Evolutionary conservation across 2,888 invertebrate genomes (phyloP).

Genomic region (Tenthredo mesomela): DNA sequence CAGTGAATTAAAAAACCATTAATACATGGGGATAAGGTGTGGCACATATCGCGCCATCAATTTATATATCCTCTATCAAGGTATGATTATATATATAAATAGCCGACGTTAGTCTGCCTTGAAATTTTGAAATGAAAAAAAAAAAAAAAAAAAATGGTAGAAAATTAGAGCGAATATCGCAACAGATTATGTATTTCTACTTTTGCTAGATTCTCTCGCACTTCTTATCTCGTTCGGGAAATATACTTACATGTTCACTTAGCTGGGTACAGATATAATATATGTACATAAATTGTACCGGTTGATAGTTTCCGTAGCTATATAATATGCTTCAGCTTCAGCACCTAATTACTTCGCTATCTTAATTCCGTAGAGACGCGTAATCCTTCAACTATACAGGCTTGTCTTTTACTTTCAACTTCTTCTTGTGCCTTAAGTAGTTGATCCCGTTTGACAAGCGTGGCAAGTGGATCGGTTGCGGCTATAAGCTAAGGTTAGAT

Average conservation of each 20-base stretch:
- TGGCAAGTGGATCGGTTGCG: conserved; percentile 6
- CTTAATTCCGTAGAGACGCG: background rate
- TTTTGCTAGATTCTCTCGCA: background rate
- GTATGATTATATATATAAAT: background rate
- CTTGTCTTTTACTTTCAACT: background rate
- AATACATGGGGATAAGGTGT: background rate
- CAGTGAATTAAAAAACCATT: no score
- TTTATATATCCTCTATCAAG: no score
- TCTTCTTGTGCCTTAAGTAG: background rate
- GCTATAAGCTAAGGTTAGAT: background rate
- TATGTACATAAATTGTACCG: background rate
- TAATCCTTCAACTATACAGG: background rate
- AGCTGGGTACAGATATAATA: background rate
- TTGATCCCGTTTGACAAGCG: conserved; percentile 40
- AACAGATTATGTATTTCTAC: background rate
- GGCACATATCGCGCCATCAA: background rate
- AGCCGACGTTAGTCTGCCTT: background rate
- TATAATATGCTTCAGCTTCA: background rate
- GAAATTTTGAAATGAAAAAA: background rate
- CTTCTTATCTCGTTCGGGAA: background rate
- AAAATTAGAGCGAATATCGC: background rate
- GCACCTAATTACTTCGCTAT: background rate
- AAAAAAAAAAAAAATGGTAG: no score
- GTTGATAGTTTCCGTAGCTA: background rate
- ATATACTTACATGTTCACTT: background rate